These are phyloP conservation scores for Notamacropus eugenii DNA, from an alignment of 2,797 vertebrate species.

Conservation along the genomic window DNA sequence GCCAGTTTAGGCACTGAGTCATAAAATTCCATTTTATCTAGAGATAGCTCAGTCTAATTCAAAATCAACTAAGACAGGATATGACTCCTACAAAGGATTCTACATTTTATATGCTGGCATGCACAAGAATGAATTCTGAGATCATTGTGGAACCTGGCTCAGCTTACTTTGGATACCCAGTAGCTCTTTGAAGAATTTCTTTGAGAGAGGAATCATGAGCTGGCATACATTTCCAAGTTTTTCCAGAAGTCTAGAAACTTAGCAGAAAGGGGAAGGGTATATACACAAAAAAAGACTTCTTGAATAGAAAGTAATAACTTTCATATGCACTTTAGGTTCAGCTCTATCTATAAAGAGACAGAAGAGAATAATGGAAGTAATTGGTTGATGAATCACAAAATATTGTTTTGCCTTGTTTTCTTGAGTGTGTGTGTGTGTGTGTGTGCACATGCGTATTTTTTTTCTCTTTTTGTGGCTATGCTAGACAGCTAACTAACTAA, in stretches of 20 bases:
- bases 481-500: neutral
- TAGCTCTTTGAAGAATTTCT: neutral
- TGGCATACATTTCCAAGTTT: conserved; percentile 11
- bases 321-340: neutral
- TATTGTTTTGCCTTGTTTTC: neutral
- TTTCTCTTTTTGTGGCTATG: neutral
- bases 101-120: neutral
- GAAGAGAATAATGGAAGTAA: neutral
- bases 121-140: conserved; percentile 37
- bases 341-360: neutral
- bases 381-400: neutral
- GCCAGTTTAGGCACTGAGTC: conserved; percentile 10
- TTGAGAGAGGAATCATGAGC: neutral
- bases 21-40: neutral
- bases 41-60: conserved; percentile 15
- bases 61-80: conserved; percentile 29
- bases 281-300: neutral
- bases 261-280: neutral
- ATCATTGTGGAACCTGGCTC: neutral
- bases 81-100: neutral
- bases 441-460: neutral
- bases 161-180: neutral
- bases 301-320: neutral
- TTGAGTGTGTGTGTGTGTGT: neutral
- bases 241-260: conserved; percentile 8